Evolutionary conservation across 92 coral and sea anemone genomes (phyloP).

Genomic region (Virgularia gustaviana): DNA sequence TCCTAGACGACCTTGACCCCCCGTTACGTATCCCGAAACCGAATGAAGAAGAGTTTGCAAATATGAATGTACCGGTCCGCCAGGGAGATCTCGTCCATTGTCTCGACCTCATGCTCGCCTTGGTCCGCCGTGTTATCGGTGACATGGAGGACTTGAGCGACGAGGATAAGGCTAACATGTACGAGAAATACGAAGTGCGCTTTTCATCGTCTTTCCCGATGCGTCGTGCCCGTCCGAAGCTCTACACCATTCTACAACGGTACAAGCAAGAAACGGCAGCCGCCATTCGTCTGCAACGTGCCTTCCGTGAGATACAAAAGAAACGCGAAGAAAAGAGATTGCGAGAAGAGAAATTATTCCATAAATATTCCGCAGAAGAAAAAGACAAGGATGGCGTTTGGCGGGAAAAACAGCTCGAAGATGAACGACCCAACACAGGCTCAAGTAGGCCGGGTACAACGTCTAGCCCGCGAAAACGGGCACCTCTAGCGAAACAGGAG

Average conservation of each 20-base stretch:
- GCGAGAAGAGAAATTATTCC: conserved; percentile 60
- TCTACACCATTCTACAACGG: conserved; percentile 55
- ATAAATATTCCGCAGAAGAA: conserved; percentile 58
- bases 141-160: conserved; percentile 81
- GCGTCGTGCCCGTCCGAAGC: conserved; percentile 53
- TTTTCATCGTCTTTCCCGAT: conserved; percentile 59
- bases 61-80: conserved; percentile 71
- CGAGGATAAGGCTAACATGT: conserved; percentile 69
- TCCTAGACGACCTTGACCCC: conserved; percentile 85
- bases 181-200: conserved; percentile 63
- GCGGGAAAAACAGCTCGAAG: conserved; percentile 70
- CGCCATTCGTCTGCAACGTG: conserved; percentile 74
- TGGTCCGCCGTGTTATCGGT: conserved; percentile 78
- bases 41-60: conserved; percentile 66
- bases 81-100: conserved; percentile 71
- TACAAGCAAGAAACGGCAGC: conserved; percentile 57
- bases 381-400: conserved; percentile 64
- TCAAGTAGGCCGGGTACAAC: conserved; percentile 13
- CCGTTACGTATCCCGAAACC: conserved; percentile 93
- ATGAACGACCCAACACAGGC: no score
- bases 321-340: conserved; percentile 54
- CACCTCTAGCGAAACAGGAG: conserved; percentile 15
- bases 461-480: conserved; percentile 26
- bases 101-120: conserved; percentile 79
- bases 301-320: conserved; percentile 67